Evolutionary conservation across 2,113 vertebrate species (phyloP).

Genomic region (Gallinago jamesoni): DNA sequence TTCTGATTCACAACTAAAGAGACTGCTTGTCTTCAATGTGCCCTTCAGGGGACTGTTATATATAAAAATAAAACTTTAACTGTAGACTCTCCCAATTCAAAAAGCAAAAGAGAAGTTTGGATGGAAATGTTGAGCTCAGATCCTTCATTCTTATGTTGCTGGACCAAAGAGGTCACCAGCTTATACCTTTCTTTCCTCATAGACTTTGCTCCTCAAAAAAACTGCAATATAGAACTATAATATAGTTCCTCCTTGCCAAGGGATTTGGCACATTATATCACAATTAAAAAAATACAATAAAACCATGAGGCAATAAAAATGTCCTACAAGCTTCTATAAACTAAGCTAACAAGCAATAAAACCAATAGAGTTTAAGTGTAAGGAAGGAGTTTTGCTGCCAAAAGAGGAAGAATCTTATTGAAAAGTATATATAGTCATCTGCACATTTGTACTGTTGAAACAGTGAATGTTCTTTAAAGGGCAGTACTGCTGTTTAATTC

Average conservation of each 20-base stretch:
- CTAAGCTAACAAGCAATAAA: conserved; percentile 61
- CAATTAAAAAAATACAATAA: conserved; percentile 54
- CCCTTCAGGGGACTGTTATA: background rate
- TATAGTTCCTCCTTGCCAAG: background rate
- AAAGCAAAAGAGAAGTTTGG: background rate
- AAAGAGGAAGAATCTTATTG: conserved; percentile 23
- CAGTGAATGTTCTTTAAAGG: conserved; percentile 11
- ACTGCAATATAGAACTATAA: background rate
- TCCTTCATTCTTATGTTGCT: background rate
- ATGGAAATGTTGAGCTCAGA: background rate
- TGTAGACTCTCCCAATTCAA: background rate
- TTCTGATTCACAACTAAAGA: background rate
- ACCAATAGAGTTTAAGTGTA: conserved; percentile 31
- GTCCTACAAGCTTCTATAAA: conserved; percentile 36
- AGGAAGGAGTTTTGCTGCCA: background rate
- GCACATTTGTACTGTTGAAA: background rate
- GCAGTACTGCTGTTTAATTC: background rate
- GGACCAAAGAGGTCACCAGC: background rate
- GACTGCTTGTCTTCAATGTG: background rate
- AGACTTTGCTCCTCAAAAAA: background rate
- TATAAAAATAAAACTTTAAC: background rate
- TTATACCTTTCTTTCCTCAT: background rate
- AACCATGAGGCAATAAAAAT: conserved; percentile 41
- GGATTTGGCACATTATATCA: conserved; percentile 34
- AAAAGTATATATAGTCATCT: conserved; percentile 23